Conservation (phyloP, 2,113 vertebrate species). For the Sclerurus mexicanus region DNA sequence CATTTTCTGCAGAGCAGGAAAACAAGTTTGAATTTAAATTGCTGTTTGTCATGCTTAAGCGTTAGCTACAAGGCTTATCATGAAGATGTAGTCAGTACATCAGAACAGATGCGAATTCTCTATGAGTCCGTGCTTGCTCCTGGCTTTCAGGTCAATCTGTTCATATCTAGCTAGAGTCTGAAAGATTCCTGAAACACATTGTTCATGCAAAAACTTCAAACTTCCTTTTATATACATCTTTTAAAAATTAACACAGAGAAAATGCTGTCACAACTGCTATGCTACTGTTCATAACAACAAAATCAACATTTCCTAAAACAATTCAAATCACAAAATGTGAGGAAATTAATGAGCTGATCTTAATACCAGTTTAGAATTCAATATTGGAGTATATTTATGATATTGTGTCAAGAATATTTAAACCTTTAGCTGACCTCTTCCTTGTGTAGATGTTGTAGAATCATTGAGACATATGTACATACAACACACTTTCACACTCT, state of each 20-base stretch:
- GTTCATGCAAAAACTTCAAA: background rate
- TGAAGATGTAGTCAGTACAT: background rate
- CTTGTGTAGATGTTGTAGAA: background rate
- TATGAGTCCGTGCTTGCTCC: rapidly evolving
- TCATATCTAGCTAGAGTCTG: background rate
- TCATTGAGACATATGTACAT: background rate
- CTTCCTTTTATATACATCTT: background rate
- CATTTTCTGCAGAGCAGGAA: background rate
- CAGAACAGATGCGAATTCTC: background rate
- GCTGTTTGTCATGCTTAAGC: background rate
- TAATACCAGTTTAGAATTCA: background rate
- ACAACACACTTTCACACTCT: background rate
- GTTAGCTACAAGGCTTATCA: background rate
- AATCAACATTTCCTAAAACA: background rate
- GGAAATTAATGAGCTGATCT: background rate
- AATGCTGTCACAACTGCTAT: background rate
- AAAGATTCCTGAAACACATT: background rate
- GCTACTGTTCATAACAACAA: background rate
- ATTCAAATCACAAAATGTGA: background rate
- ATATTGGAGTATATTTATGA: background rate
- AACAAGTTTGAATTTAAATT: background rate
- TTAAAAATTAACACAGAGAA: background rate
- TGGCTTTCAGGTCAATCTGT: background rate
- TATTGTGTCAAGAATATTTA: background rate
- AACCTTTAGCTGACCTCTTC: background rate